phyloP scores from a whole-genome alignment of 1,140 invertebrate genomes.

The Nilaparvata lugens region DNA sequence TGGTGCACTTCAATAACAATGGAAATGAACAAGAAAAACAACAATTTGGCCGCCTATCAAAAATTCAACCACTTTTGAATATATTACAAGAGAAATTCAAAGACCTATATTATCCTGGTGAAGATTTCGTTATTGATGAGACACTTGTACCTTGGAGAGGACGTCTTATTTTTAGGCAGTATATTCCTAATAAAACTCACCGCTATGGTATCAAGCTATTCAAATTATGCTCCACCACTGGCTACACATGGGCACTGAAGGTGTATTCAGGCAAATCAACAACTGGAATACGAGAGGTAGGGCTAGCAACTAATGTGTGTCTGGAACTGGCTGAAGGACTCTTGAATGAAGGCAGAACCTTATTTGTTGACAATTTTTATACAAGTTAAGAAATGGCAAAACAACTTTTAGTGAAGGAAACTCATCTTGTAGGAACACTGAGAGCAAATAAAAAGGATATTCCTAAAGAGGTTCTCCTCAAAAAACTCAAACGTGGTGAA shows the following conservation, averaged over 20 bases:
- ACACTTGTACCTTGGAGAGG: conserved; percentile 28
- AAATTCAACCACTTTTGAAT: conserved; percentile 19
- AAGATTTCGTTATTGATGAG: conserved; percentile 28
- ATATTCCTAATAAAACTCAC: conserved; percentile 26
- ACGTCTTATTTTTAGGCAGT: conserved; percentile 20
- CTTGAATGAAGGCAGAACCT: conserved; percentile 23
- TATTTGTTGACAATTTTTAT: conserved; percentile 27
- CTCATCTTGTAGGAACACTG: conserved; percentile 24
- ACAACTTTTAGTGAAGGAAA: conserved; percentile 21
- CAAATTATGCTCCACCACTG: conserved; percentile 26
- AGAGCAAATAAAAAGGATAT: conserved; percentile 5
- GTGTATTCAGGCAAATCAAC: conserved; percentile 26
- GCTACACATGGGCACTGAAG: conserved; percentile 28
- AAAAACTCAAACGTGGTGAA: conserved; percentile 11
- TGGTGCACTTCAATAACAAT: conserved; percentile 29
- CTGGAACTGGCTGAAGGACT: conserved; percentile 22
- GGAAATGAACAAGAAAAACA: conserved; percentile 16
- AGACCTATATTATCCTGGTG: conserved; percentile 21
- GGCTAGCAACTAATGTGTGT: conserved; percentile 20
- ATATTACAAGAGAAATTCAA: conserved; percentile 24
- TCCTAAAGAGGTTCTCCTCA: conserved; percentile 4
- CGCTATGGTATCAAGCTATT: conserved; percentile 29
- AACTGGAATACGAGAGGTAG: not conserved
- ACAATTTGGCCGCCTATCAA: conserved; percentile 24
- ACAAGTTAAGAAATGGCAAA: conserved; percentile 13